phyloP scores from a whole-genome alignment of 2,888 invertebrate genomes.

The Cheiracanthium punctorium region DNA sequence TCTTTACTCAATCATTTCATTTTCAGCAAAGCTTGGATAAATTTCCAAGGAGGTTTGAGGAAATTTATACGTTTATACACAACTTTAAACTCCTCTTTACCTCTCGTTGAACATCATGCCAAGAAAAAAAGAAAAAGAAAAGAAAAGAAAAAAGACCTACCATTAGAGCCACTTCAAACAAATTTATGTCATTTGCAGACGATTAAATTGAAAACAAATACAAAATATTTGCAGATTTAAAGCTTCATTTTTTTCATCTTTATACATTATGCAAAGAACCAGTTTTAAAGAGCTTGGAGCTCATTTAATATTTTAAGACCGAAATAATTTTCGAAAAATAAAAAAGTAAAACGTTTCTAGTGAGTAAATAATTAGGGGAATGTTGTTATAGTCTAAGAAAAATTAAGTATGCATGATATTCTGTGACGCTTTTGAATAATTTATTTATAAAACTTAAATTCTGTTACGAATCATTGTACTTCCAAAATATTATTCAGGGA shows the following conservation, averaged over 20 bases:
- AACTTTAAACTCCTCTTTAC: too few relatives aligned
- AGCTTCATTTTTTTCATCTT: neutral
- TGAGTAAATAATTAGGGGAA: neutral
- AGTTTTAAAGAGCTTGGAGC: neutral
- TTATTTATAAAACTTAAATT: neutral
- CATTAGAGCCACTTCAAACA: neutral
- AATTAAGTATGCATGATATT: neutral
- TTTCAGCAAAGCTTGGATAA: too few relatives aligned
- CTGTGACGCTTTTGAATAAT: neutral
- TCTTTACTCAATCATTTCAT: too few relatives aligned
- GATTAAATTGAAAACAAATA: neutral
- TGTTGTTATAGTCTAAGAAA: neutral
- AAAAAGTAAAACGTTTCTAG: neutral
- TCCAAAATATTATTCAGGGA: too few relatives aligned
- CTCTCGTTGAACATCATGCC: too few relatives aligned
- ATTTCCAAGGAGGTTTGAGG: too few relatives aligned
- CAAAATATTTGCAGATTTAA: neutral
- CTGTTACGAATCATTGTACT: neutral
- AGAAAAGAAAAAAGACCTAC: too few relatives aligned
- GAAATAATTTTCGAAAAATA: neutral
- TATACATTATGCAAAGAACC: neutral
- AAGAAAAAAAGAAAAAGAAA: too few relatives aligned
- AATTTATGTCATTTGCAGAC: neutral
- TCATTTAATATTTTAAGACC: neutral
- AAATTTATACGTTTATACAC: too few relatives aligned